Evolutionary conservation across 2,797 vertebrate genomes (phyloP), one percentile per base, ranked within the genome.

Genomic region (Coluber constrictor): DNA sequence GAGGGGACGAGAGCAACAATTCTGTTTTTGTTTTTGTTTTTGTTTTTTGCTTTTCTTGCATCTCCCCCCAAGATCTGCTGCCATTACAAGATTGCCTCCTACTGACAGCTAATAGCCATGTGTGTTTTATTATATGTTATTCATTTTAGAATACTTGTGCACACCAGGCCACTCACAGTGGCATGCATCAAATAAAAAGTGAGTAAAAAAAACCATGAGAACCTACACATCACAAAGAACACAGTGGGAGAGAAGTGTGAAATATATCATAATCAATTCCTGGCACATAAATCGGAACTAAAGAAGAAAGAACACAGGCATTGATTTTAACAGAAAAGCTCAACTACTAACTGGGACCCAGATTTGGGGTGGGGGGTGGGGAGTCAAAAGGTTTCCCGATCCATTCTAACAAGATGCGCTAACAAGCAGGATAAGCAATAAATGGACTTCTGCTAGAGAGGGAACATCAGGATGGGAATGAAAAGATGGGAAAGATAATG

Each of bases 311-410:
- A 23, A 83, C 4, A 43, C 32, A 79, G 70, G 32, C 37, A 83
- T 47, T 83, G 74, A 83, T 83, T 83, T 83, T 83, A 25, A 83
- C 9, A 83, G 9, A 83, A 83, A 83, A 47, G 74, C 74, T 47
- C 74, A 25, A 4, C 74, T 83, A 25, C 43, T 83, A 83, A 47
- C 37, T 83, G 20, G 37, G 74, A 47, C 10, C 37, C 74, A 83
- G 20, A 25, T 83, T 1, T 12, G 61, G 8, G 9, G 51, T 10
- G 25, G 4, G 5, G 0, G 25, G 4, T 2, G 0, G 10, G 37
- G 18, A 47, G 37, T 47, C 10, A 47, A 83, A 83, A 47, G 20
- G 0, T 83, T 47, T 83, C 9, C 37, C 20, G 11, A 83, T 25
- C 20, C 37, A 12, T 47, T 47, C 37, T 12, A 47, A 47, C 74